Conservation (phyloP, 92 coral and sea anemone species). For the Phenganax subtilis region DNA sequence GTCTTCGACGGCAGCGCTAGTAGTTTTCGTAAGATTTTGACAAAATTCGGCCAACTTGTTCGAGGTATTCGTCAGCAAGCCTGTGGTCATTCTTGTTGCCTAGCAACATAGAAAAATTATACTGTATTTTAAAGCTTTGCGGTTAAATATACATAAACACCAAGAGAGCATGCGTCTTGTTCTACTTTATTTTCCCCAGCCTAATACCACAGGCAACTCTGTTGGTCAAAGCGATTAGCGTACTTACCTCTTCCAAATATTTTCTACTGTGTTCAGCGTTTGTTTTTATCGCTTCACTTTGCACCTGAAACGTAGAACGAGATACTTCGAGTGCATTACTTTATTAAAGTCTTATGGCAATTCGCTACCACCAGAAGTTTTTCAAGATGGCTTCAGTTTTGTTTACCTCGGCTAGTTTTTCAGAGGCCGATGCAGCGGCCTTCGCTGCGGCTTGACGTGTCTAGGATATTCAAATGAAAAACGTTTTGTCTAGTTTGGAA, state of each 20-base stretch:
- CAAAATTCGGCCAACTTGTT: conserved; percentile 33
- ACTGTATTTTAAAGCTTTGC: not conserved
- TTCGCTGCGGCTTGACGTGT: conserved; percentile 83
- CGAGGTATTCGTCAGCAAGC: conserved; percentile 11
- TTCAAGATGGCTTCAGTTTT: too few relatives aligned
- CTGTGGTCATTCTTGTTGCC: conserved; percentile 31
- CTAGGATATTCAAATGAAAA: conserved; percentile 30
- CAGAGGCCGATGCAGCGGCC: conserved; percentile 81
- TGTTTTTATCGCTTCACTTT: conserved; percentile 72
- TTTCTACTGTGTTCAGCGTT: conserved; percentile 65
- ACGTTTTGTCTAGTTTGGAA: not conserved
- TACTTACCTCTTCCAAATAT: conserved; percentile 75
- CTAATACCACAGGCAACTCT: not conserved
- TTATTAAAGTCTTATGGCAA: conserved; percentile 56
- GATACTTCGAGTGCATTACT: not conserved
- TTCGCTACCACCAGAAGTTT: too few relatives aligned
- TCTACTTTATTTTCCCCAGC: too few relatives aligned
- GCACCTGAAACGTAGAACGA: conserved; percentile 53
- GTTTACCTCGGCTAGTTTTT: conserved; percentile 68
- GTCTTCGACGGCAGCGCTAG: conserved; percentile 22
- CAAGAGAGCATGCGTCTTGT: too few relatives aligned
- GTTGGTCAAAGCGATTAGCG: not conserved
- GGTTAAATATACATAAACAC: not conserved
- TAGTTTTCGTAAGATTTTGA: conserved; percentile 13
- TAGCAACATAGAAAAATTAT: not conserved